Evolutionary conservation across 2,888 invertebrate genomes (phyloP).

Genomic region (Willowsia nigromaculata): DNA sequence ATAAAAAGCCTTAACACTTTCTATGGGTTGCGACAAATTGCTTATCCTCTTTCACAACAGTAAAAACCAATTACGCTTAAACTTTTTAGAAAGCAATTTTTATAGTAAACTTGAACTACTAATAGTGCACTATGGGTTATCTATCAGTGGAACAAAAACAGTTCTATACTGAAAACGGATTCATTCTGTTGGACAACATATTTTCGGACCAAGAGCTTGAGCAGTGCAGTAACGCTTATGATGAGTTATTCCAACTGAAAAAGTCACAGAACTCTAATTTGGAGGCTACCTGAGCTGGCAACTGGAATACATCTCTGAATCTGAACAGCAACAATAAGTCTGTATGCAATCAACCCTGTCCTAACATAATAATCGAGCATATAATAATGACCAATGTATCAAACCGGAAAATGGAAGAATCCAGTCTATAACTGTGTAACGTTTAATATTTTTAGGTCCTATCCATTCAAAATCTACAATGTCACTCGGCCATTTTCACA

Average conservation of each 20-base stretch:
- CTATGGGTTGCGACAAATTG: no score
- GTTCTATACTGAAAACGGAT: slow-evolving; percentile 83
- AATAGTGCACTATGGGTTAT: no score
- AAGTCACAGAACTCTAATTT: slow-evolving; percentile 80
- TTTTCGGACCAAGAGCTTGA: slow-evolving; percentile 81
- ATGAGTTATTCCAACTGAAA: slow-evolving; percentile 82
- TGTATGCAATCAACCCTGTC: no score
- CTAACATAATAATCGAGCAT: no score
- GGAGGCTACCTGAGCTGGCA: slow-evolving; percentile 83
- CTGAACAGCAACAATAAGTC: no score
- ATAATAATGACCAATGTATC: no score
- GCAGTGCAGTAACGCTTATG: slow-evolving; percentile 82
- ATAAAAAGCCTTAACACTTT: no score
- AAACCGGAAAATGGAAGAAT: no score
- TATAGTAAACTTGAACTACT: no score
- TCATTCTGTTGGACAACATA: slow-evolving; percentile 82
- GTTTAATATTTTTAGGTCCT: slow-evolving; percentile 80
- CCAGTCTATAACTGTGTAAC: background rate
- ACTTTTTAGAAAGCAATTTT: no score
- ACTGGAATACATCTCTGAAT: slow-evolving; percentile 78
- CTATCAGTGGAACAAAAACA: slow-evolving; percentile 80
- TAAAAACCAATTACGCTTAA: no score
- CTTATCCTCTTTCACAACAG: no score
- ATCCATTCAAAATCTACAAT: slow-evolving; percentile 84
- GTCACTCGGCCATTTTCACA: slow-evolving; percentile 83